Evolutionary conservation across 2,113 vertebrate species (phyloP), one percentile per base, ranked within the genome.

Genomic region (Mirounga angustirostris): DNA sequence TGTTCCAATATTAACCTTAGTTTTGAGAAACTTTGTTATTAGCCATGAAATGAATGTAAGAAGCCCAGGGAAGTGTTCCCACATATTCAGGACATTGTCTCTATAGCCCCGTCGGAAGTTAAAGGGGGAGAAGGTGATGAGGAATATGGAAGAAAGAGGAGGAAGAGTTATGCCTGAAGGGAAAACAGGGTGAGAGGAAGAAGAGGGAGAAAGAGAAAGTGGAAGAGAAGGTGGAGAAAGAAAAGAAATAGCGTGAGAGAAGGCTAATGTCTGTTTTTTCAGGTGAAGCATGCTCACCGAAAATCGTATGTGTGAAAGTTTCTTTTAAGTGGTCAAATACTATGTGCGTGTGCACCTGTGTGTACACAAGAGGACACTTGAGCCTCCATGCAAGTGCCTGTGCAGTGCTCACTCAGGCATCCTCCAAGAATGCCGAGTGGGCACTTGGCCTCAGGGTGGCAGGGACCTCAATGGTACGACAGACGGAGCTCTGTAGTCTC

Each of bases 401-500:
- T 43, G 13, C n/a, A n/a, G 12, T 5, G 11, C 61, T 63, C 58
- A 26, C 40, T 79, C 2, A n/a, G 24, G 21, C 40, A 58, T 84
- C 74, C 22, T 52, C 12, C 21, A 36, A 36, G 59, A 81, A 24
- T 18, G 19, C 19, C 0, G 24, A 78, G 16, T 5, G 18, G 8
- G 26, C 2, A 0, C 22, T 33, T 86, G 67, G 5, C 7, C 43
- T 78, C 26, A n/a, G 52, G 2, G 21, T n/a, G 26, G 0, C 50
- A 22, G 76, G 16, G n/a, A 7, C 14, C 24, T 78, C 6, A 1
- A 0, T 18, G 26, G 33, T n/a, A 14, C 21, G 26, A 33, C 24
- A 18, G 7, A n/a, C 15, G 16, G 28, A 19, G 4, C 11, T 73
- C 69, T 61, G 2, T 78, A 7, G 86, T 71, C 46, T 76, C 61